phyloP scores from a whole-genome alignment of 2,888 invertebrate species.

The Drosophila trichaetosa region DNA sequence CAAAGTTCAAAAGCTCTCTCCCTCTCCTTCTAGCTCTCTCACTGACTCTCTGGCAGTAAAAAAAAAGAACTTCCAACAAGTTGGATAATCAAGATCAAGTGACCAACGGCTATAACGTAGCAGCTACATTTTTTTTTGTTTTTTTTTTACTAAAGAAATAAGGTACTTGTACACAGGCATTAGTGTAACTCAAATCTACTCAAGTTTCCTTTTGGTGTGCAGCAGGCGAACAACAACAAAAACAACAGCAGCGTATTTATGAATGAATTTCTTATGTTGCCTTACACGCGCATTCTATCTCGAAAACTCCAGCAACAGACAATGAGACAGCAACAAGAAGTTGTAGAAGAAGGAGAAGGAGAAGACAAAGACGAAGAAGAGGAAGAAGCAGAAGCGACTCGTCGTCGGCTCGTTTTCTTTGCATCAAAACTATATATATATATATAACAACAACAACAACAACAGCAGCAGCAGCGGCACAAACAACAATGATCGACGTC shows the following conservation, averaged over 20 bases:
- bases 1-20: slow-evolving; percentile 43
- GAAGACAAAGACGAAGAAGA: slow-evolving; percentile 23
- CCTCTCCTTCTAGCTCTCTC: background rate
- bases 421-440: slow-evolving; percentile 62
- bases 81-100: slow-evolving; percentile 45
- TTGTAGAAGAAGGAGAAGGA: slow-evolving; percentile 30
- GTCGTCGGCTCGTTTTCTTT: slow-evolving; percentile 60
- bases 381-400: slow-evolving; percentile 33
- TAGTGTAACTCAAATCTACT: slow-evolving; percentile 58
- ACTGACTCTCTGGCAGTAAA: background rate
- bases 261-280: slow-evolving; percentile 84
- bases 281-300: slow-evolving; percentile 75
- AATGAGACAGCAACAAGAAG: slow-evolving; percentile 52
- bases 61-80: slow-evolving; percentile 12
- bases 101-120: slow-evolving; percentile 31
- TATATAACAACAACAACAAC: slow-evolving; percentile 26
- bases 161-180: no score
- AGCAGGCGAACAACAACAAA: slow-evolving; percentile 29
- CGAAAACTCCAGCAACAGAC: slow-evolving; percentile 61
- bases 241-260: slow-evolving; percentile 68
- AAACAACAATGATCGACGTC: slow-evolving; percentile 68
- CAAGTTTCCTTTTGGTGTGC: slow-evolving; percentile 54
- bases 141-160: slow-evolving; percentile 1
- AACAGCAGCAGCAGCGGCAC: slow-evolving; percentile 39
- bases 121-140: background rate